These are phyloP conservation scores for Ptychoptera albimana DNA, from an alignment of 2,888 invertebrate genomes.

Conservation along the genomic window DNA sequence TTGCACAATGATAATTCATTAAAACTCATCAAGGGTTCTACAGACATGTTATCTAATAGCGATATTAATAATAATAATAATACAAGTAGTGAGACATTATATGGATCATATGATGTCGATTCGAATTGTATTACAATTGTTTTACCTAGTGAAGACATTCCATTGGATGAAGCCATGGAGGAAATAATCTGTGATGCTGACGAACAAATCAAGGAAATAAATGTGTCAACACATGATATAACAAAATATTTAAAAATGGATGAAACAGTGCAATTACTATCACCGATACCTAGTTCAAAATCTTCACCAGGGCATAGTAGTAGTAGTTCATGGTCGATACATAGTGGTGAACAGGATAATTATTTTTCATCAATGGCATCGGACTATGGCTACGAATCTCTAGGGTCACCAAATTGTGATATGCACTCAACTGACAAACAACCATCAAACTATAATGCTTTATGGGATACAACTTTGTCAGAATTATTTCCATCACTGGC, in stretches of 20 bases:
- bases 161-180: conserved; percentile 32
- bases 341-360: conserved; percentile 1
- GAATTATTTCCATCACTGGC: conserved; percentile 62
- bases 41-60: neutral
- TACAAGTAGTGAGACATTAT: conserved; percentile 48
- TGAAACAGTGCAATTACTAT: conserved; percentile 13
- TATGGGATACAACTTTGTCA: conserved; percentile 60
- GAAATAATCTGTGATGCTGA: conserved; percentile 29
- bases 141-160: conserved; percentile 43
- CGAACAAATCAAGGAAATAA: conserved; percentile 18
- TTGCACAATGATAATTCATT: conserved; percentile 2
- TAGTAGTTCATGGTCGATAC: neutral
- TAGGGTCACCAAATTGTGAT: conserved; percentile 36
- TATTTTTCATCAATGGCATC: conserved; percentile 26
- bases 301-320: neutral
- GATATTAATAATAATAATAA: conserved; percentile 11
- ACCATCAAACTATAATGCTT: conserved; percentile 31
- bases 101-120: conserved; percentile 54
- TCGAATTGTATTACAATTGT: conserved; percentile 59
- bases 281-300: conserved; percentile 9
- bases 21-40: no score
- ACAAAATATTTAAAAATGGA: neutral
- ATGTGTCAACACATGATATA: neutral
- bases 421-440: conserved; percentile 9
- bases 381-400: conserved; percentile 51